Evolutionary conservation across 2,797 vertebrate genomes (phyloP), one percentile per base, ranked within the genome.

Genomic region (Lacerta viridis): DNA sequence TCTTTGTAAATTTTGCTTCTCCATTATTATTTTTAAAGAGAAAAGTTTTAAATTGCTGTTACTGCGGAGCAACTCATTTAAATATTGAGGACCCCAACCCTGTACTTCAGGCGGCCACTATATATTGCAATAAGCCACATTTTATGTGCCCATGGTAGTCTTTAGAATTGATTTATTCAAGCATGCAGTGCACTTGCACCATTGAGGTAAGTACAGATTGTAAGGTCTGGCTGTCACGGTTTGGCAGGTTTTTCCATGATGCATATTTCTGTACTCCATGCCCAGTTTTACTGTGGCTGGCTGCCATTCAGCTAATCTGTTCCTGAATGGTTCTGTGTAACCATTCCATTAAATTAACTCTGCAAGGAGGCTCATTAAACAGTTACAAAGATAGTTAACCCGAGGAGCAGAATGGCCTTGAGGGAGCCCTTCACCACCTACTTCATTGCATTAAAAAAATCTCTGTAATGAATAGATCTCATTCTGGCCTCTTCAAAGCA

Each of bases 61-160:
- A 64, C 4, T 15, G 23, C 25, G 7, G 43, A 27, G 27, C 46
- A 50, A 23, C 15, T 13, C 11, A 46, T 27, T 27, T 29, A 27
- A 29, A 29, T 50, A 13, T 77, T 25, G 0, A 4, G 0, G 25
- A 55, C 7, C 46, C 77, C 46, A 79, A n/a, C n/a, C 27, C 29
- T 69, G 61, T 64, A 7, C 20, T 64, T 64, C 20, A 64, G 61
- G 20, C 61, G 20, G 61, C 61, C 61, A 64, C 61, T 23, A 2
- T 64, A 43, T 43, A 10, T 0, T 89, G 17, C 41, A 33, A 72
- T 5, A 8, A 0, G 0, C 71, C 75, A 0, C 0, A 0, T 33
- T 59, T 2, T 10, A 23, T 39, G 10, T 39, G 7, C 1, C 64
- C 72, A 8, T 33, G 76, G 20, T n/a, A 78, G 55, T 3, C 2